phyloP scores from a whole-genome alignment of 2,888 invertebrate genomes.

The Gryllus longicercus region DNA sequence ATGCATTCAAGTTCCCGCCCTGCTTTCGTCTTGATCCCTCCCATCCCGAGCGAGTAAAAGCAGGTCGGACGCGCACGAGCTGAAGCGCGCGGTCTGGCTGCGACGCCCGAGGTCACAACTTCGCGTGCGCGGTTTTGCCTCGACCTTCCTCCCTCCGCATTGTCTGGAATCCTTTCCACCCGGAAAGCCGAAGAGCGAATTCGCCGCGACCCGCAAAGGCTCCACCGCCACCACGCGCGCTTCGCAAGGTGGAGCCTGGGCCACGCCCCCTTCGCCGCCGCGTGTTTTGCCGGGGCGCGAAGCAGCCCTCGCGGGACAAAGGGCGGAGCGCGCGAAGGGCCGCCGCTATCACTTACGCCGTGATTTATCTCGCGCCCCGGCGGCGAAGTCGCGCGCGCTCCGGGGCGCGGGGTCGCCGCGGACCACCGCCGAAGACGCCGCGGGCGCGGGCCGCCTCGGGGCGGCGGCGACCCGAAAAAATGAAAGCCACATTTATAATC shows the following conservation, averaged over 20 bases:
- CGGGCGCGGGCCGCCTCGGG: constrained; percentile 33
- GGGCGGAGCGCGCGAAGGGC: neutral
- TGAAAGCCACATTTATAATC: constrained; percentile 38
- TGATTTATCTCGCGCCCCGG: constrained; percentile 30
- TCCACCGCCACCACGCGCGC: neutral
- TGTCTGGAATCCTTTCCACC: neutral
- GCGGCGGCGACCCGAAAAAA: constrained; percentile 34
- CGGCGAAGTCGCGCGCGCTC: constrained; percentile 7
- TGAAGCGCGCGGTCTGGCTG: too few relatives aligned
- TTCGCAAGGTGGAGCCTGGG: neutral
- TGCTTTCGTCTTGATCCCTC: too few relatives aligned
- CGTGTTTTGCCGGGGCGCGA: constrained; percentile 18
- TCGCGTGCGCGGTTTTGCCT: neutral
- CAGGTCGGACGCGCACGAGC: too few relatives aligned
- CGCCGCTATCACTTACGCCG: constrained; percentile 28
- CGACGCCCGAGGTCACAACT: neutral
- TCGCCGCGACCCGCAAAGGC: too few relatives aligned
- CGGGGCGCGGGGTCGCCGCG: constrained; percentile 12
- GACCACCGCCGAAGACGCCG: constrained; percentile 30
- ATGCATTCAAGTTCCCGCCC: too few relatives aligned
- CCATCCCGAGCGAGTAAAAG: too few relatives aligned
- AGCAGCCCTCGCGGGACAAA: constrained; percentile 6
- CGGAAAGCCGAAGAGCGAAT: too few relatives aligned
- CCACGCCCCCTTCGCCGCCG: neutral
- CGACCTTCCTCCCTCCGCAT: neutral